phyloP scores from a whole-genome alignment of 2,113 vertebrate species.

The Alexandromys fortis region DNA sequence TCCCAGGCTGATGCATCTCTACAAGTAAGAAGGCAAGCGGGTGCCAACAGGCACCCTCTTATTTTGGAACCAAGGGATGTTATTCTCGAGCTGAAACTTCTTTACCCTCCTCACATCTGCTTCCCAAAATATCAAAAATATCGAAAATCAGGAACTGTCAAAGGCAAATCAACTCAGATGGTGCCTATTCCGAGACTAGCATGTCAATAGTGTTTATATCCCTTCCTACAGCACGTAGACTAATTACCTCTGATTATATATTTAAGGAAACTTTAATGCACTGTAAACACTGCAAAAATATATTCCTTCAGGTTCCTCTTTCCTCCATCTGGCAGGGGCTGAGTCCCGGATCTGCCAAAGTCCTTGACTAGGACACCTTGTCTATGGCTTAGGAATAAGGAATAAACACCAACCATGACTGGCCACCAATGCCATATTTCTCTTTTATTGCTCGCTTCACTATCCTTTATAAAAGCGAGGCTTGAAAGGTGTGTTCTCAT shows the following conservation, averaged over 20 bases:
- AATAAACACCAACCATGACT: slow-evolving; percentile 37
- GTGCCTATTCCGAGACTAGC: slow-evolving; percentile 78
- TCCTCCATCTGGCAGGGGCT: slow-evolving; percentile 66
- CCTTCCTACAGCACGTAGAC: slow-evolving; percentile 71
- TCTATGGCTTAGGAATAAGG: not conserved
- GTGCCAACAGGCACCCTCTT: slow-evolving; percentile 55
- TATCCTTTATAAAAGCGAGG: not conserved
- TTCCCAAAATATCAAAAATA: slow-evolving; percentile 82
- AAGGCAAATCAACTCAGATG: slow-evolving; percentile 78
- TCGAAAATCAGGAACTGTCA: slow-evolving; percentile 79
- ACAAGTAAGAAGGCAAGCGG: slow-evolving; percentile 47
- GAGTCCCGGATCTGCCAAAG: slow-evolving; percentile 47
- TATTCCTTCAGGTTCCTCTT: slow-evolving; percentile 67
- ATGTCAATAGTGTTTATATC: slow-evolving; percentile 78
- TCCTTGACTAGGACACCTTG: slow-evolving; percentile 61
- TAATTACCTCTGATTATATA: slow-evolving; percentile 81
- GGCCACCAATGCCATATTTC: not conserved
- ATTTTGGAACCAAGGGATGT: slow-evolving; percentile 72
- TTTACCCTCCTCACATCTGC: slow-evolving; percentile 76
- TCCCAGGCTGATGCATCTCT: not conserved
- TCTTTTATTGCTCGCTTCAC: not conserved
- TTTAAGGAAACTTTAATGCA: slow-evolving; percentile 80
- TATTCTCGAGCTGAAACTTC: slow-evolving; percentile 68
- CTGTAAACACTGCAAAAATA: slow-evolving; percentile 78
- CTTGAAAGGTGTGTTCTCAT: not conserved